Evolutionary conservation across 2,888 invertebrate species (phyloP), one percentile per base, ranked within the genome.

Genomic region (Acholoe squamosa): DNA sequence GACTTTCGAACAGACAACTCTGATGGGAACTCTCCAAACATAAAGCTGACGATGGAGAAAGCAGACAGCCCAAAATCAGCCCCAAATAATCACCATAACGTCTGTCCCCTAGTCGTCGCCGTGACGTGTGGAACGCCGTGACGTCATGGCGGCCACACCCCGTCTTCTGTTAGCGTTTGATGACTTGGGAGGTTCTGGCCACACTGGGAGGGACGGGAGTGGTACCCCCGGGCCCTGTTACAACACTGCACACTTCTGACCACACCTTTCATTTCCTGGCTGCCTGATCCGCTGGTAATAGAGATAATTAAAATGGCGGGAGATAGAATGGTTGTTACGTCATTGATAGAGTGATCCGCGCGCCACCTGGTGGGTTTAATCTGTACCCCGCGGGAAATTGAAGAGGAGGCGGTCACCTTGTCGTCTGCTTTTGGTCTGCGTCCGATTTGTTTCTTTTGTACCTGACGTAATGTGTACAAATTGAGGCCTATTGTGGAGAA

Each of bases 211-310:
- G 43, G 43, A 10, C 3, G 43, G 43, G 43, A 31, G 19, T 5
- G 31, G 77, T 0, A 54, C 52, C 3, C 31, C 52, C 14, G 54
- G n/a, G 28, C 54, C 52, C 31, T 16, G n/a, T 54, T 54, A 28
- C 52, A 52, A 1, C 54, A 86, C 28, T 19, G 16, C 25, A 25
- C 86, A 19, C 28, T 52, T 54, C 54, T 54, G 54, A n/a, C 28
- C 52, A 54, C 86, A 54, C 86, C 52, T 86, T 56, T 86, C 86
- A 86, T 86, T 86, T 86, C 86, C 86, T 54, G 86, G 25, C 86
- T 14, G n/a, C 19, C 28, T 86, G 52, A 86, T 86, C 56, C 54
- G 54, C 54, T 3, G 28, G 86, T 86, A 86, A 86, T 86, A 25
- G 86, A 86, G 86, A 52, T 86, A 86, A 86, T 86, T 86, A 52